phyloP scores from a whole-genome alignment of 2,888 invertebrate genomes.

The Lasioglossum morio region DNA sequence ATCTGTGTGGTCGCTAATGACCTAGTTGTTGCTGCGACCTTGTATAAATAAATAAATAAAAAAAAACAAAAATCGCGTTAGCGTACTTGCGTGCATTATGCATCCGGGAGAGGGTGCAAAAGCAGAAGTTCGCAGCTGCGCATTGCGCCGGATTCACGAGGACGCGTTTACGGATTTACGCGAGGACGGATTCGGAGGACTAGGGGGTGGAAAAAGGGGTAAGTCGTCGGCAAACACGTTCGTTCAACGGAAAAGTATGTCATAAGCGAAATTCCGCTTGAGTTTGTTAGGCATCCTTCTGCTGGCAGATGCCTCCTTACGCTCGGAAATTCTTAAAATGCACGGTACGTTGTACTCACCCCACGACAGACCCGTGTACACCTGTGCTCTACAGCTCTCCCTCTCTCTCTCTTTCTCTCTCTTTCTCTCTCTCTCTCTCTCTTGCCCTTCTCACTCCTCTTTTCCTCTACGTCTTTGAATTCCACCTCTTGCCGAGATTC shows the following conservation, averaged over 20 bases:
- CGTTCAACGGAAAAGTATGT: conserved; percentile 70
- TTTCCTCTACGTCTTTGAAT: not conserved
- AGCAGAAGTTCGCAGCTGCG: conserved; percentile 4
- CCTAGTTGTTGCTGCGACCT: no score
- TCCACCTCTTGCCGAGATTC: not conserved
- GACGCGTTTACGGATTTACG: conserved; percentile 55
- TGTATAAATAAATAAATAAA: no score
- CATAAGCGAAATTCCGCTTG: conserved; percentile 72
- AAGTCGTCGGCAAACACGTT: conserved; percentile 72
- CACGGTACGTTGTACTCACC: conserved; percentile 42
- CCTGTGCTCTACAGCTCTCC: not conserved
- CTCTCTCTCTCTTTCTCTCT: not conserved
- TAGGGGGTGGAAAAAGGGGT: conserved; percentile 39
- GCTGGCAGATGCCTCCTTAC: conserved; percentile 18
- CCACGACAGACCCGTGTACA: conserved; percentile 14
- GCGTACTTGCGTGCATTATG: conserved; percentile 24
- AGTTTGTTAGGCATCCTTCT: conserved; percentile 59
- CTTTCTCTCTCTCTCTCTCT: not conserved
- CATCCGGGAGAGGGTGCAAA: conserved; percentile 1
- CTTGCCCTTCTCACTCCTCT: not conserved
- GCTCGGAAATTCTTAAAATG: conserved; percentile 32
- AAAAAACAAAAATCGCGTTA: conserved; percentile 12
- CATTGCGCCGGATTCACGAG: conserved; percentile 2
- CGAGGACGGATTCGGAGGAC: conserved; percentile 28
- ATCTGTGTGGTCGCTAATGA: no score